Evolutionary conservation across 2,113 vertebrate species (phyloP).

Genomic region (Pogona vitticeps): DNA sequence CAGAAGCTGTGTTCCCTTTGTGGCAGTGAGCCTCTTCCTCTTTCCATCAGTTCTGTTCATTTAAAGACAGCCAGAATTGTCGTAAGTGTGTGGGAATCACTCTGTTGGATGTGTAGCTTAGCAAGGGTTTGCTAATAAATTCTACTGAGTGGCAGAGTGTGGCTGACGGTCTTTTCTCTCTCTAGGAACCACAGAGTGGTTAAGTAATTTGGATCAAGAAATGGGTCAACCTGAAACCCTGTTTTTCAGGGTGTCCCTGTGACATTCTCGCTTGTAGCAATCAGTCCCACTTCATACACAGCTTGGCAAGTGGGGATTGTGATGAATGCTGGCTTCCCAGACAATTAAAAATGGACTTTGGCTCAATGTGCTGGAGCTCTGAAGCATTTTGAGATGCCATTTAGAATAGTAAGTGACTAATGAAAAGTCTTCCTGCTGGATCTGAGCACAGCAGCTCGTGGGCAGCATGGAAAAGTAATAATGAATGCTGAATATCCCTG

Average conservation of each 20-base stretch:
- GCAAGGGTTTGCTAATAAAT: background rate
- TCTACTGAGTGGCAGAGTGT: background rate
- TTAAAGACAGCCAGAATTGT: background rate
- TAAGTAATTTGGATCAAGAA: conserved; percentile 14
- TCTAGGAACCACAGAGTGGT: background rate
- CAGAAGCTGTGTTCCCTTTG: background rate
- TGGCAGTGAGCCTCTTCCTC: background rate
- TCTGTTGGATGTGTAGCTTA: background rate
- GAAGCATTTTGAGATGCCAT: background rate
- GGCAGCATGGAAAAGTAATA: background rate
- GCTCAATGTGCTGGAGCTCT: background rate
- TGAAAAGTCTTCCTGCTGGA: conserved; percentile 24
- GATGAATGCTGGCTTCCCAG: background rate
- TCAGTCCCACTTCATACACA: background rate
- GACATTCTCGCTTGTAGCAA: background rate
- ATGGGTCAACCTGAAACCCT: background rate
- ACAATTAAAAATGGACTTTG: conserved; percentile 8
- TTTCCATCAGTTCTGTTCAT: background rate
- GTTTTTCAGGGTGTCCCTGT: background rate
- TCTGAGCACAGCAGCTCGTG: conserved; percentile 3
- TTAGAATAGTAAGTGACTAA: background rate
- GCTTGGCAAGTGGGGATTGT: background rate
- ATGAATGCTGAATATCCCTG: conserved; percentile 34
- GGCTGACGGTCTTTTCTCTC: background rate
- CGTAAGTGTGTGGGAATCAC: too few species aligned